A percentile compares a stretch with the other conserved stretches of the same genome.
Conservation (phyloP, 2,888 invertebrate species). For the Ophion ventricosus region DNA sequence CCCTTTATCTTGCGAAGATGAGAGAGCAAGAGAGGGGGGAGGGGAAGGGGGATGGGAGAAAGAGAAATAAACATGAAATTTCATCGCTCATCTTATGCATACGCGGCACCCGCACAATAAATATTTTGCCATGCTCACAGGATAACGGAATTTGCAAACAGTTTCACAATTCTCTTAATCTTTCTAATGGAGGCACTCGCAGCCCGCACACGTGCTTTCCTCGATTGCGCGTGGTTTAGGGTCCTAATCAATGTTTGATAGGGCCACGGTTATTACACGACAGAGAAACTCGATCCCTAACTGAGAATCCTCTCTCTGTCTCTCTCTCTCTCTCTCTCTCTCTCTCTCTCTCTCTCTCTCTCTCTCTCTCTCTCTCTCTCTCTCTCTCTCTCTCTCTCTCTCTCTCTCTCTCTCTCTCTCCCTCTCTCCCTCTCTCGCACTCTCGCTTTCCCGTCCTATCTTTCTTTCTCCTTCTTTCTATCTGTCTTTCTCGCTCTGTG, state of each 20-base stretch:
- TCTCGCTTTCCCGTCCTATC: not conserved
- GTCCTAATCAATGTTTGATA: slow-evolving; percentile 80
- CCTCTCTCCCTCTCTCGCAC: not conserved
- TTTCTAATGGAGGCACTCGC: slow-evolving; percentile 74
- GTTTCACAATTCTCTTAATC: slow-evolving; percentile 76
- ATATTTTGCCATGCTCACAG: slow-evolving; percentile 41
- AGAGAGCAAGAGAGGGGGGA: not conserved
- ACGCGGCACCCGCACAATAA: slow-evolving; percentile 40
- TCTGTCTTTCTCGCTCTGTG: slow-evolving; percentile 7
- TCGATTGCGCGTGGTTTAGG: slow-evolving; percentile 77
- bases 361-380: not conserved
- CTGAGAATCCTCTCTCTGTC: slow-evolving; percentile 7
- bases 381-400: slow-evolving; percentile 6
- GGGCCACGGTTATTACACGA: slow-evolving; percentile 77
- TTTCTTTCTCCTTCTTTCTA: not conserved
- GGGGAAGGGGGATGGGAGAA: not conserved
- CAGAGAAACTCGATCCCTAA: slow-evolving; percentile 58
- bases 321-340: slow-evolving; percentile 9
- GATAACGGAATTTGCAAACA: slow-evolving; percentile 70
- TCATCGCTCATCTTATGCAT: slow-evolving; percentile 11
- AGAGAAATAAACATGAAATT: not conserved
- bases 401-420: slow-evolving; percentile 11
- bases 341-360: slow-evolving; percentile 8
- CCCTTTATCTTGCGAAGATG: slow-evolving; percentile 35
- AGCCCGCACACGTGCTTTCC: slow-evolving; percentile 68